These are phyloP conservation scores for Molothrus aeneus DNA, from an alignment of 2,797 vertebrate genomes.

Conservation along the genomic window DNA sequence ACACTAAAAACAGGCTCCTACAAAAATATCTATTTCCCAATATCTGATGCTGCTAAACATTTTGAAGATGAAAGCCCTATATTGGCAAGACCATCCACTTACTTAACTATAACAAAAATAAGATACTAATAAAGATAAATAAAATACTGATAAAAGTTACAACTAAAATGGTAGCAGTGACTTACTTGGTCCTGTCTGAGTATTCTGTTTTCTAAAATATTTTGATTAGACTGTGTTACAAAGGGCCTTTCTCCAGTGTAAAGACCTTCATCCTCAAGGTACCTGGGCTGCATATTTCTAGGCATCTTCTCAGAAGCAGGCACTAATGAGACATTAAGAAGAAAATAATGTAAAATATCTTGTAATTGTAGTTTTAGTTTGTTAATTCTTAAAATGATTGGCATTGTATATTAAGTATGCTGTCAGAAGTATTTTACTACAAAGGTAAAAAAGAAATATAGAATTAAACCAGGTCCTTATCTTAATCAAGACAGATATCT, in stretches of 20 bases:
- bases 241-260: conserved; percentile 87
- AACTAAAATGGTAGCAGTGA: not conserved
- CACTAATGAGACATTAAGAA: conserved; percentile 74
- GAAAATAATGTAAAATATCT: not conserved
- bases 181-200: conserved; percentile 86
- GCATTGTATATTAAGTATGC: not conserved
- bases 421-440: not conserved
- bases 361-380: not conserved
- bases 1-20: not conserved
- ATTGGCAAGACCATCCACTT: not conserved
- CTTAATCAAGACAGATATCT: not conserved
- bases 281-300: conserved; percentile 88
- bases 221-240: conserved; percentile 84
- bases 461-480: not conserved
- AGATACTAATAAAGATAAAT: not conserved
- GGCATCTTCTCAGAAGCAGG: conserved; percentile 86
- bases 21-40: not conserved
- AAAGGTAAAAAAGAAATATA: not conserved
- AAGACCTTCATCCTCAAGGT: conserved; percentile 94
- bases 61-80: not conserved
- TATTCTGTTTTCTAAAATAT: conserved; percentile 92
- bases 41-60: not conserved
- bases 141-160: not conserved
- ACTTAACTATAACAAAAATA: not conserved
- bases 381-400: not conserved